Conservation (phyloP, 2,797 vertebrate species). For the Pelodytes ibericus region DNA sequence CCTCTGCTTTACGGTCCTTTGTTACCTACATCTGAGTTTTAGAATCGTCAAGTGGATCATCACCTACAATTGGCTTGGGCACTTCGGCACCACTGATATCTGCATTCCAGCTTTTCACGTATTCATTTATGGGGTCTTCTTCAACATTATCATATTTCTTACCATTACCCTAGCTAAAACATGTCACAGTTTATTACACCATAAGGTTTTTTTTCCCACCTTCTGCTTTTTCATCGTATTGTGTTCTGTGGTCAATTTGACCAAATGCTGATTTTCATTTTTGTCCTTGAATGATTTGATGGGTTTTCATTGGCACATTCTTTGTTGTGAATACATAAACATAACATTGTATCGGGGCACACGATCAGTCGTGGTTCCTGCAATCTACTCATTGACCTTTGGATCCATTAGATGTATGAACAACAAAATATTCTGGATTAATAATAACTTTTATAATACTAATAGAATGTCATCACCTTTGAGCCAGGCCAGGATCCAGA, state of each 20-base stretch:
- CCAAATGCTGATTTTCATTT: background rate
- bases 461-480: slow-evolving; percentile 5
- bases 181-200: too few species aligned
- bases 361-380: background rate
- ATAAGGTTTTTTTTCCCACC: background rate
- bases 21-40: background rate
- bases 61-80: background rate
- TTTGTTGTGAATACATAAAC: background rate
- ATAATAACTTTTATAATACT: background rate
- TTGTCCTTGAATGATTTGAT: background rate
- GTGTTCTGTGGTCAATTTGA: background rate
- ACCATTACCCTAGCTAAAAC: background rate
- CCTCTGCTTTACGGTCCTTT: background rate
- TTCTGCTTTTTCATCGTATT: background rate
- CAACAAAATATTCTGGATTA: background rate
- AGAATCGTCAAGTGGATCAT: background rate
- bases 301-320: background rate
- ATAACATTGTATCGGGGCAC: slow-evolving; percentile 1
- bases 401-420: background rate
- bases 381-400: slow-evolving; percentile 9
- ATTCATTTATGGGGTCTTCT: background rate
- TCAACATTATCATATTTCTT: background rate
- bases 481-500: background rate
- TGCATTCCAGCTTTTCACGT: background rate
- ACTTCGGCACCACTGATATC: background rate